phyloP scores from a whole-genome alignment of 2,797 vertebrate species.

The Eurystomus glaucurus region DNA sequence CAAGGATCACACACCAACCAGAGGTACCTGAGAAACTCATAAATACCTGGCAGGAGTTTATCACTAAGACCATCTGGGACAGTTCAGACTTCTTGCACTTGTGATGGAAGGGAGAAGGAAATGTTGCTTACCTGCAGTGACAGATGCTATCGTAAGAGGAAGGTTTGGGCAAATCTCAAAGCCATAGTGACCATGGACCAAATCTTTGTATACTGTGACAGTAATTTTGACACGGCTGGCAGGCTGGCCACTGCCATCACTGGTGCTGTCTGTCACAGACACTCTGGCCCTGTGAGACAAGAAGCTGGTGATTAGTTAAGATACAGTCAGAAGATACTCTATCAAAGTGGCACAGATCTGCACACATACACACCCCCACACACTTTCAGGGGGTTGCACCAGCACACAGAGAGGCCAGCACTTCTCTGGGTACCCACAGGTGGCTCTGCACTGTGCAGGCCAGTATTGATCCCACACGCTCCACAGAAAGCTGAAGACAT shows the following conservation, averaged over 20 bases:
- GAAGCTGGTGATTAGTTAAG: not conserved
- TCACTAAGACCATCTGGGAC: too few species aligned
- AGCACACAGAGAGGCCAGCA: not conserved
- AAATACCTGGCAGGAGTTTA: not conserved
- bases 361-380: accelerated
- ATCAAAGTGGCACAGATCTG: accelerated
- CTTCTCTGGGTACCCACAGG: accelerated
- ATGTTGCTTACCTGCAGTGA: conserved; percentile 86
- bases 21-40: not conserved
- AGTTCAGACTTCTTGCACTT: not conserved
- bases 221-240: conserved; percentile 86
- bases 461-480: not conserved
- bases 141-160: conserved; percentile 91
- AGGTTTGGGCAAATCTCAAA: conserved; percentile 89
- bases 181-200: conserved; percentile 88
- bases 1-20: not conserved
- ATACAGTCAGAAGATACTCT: accelerated
- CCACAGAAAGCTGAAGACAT: not conserved
- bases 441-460: not conserved
- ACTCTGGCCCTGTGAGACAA: conserved; percentile 74
- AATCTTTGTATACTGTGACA: conserved; percentile 88
- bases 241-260: conserved; percentile 79
- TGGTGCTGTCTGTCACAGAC: conserved; percentile 78
- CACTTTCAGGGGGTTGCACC: accelerated
- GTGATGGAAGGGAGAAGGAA: not conserved